Evolutionary conservation across 2,113 vertebrate species (phyloP).

Genomic region (Heterotis niloticus): DNA sequence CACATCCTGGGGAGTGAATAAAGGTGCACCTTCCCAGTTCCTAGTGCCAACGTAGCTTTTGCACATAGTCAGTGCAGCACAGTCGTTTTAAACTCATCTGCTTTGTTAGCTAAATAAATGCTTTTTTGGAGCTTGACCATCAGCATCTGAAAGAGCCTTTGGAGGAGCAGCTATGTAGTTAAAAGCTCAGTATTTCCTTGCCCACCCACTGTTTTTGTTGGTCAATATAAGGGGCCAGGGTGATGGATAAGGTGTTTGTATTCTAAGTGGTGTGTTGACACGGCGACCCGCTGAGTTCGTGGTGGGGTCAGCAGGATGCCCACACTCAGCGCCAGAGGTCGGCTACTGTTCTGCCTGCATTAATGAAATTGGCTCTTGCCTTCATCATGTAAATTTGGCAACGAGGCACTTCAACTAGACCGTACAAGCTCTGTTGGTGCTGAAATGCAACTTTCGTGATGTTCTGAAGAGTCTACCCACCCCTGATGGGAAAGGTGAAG

Average conservation of each 20-base stretch:
- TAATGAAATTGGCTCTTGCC: conserved; percentile 64
- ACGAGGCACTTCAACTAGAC: conserved; percentile 48
- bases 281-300: conserved; percentile 51
- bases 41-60: not conserved
- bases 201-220: conserved; percentile 11
- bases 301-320: conserved; percentile 46
- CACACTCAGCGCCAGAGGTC: conserved; percentile 59
- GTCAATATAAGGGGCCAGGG: conserved; percentile 18
- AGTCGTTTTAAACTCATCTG: conserved; percentile 11
- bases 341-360: conserved; percentile 52
- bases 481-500: conserved; percentile 14
- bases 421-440: conserved; percentile 55
- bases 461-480: conserved; percentile 54
- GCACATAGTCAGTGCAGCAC: conserved; percentile 37
- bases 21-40: conserved; percentile 49
- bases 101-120: conserved; percentile 41
- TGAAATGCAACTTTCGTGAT: conserved; percentile 60
- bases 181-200: conserved; percentile 37
- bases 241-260: conserved; percentile 42
- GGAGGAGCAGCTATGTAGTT: too few species aligned
- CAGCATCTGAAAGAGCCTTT: conserved; percentile 10
- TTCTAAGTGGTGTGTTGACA: conserved; percentile 46
- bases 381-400: conserved; percentile 60
- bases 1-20: conserved; percentile 49
- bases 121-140: conserved; percentile 40